A percentile compares a stretch with the other conserved stretches of the same genome.
phyloP scores from a whole-genome alignment of 2,113 vertebrate species.

The Phyllopteryx taeniolatus region DNA sequence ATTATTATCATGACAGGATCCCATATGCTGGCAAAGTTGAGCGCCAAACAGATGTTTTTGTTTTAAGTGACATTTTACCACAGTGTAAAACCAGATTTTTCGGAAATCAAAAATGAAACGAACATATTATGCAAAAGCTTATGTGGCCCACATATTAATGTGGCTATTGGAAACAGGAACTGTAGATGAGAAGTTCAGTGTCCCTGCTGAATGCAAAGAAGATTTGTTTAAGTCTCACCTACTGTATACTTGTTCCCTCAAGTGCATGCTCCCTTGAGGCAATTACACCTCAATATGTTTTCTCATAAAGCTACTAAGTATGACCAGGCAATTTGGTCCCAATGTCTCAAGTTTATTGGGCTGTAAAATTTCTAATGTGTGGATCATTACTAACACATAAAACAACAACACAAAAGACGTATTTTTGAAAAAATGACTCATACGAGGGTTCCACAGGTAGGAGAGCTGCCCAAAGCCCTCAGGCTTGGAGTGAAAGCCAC shows the following conservation, averaged over 20 bases:
- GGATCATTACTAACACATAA: constrained; percentile 68
- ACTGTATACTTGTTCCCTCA: constrained; percentile 11
- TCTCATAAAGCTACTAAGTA: constrained; percentile 72
- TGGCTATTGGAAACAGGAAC: constrained; percentile 53
- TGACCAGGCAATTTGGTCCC: constrained; percentile 63
- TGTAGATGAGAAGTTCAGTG: constrained; percentile 58
- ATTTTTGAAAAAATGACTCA: constrained; percentile 52
- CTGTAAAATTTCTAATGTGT: constrained; percentile 66
- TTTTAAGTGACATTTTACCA: constrained; percentile 68
- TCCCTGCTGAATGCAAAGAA: constrained; percentile 36
- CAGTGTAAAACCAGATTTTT: constrained; percentile 66
- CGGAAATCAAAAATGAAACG: constrained; percentile 71
- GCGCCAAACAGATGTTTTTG: constrained; percentile 74
- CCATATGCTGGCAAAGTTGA: constrained; percentile 56
- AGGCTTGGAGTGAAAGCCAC: constrained; percentile 35
- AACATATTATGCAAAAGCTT: constrained; percentile 63
- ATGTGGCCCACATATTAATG: constrained; percentile 56
- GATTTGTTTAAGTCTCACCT: constrained; percentile 57
- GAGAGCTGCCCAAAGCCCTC: constrained; percentile 57
- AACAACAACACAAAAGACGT: constrained; percentile 63
- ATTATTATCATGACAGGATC: constrained; percentile 66
- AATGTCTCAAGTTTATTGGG: constrained; percentile 73
- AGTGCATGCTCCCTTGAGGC: constrained; percentile 32
- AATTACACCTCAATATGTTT: constrained; percentile 70
- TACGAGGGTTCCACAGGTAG: constrained; percentile 54